phyloP scores from a whole-genome alignment of 2,113 vertebrate genomes.

The Centropus unirufus region DNA sequence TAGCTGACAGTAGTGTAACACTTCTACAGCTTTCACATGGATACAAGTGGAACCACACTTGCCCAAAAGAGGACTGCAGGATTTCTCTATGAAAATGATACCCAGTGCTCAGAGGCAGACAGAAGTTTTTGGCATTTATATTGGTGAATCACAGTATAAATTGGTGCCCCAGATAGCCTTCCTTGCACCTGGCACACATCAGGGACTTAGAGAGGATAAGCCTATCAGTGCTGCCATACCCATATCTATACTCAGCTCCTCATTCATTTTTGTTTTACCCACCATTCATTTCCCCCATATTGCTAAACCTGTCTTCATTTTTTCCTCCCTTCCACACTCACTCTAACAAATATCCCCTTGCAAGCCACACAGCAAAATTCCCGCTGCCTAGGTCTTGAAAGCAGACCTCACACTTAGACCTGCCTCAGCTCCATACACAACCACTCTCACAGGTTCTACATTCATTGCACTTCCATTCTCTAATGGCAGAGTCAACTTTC shows the following conservation, averaged over 20 bases:
- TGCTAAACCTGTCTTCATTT: not conserved
- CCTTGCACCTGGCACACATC: not conserved
- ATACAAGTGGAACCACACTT: not conserved
- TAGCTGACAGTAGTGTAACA: not conserved
- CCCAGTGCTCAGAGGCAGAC: not conserved
- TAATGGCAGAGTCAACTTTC: not conserved
- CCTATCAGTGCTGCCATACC: not conserved
- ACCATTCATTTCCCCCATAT: not conserved
- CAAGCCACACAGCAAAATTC: not conserved
- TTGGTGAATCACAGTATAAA: not conserved
- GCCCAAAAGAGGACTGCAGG: not conserved
- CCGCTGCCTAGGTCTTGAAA: not conserved
- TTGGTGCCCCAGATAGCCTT: not conserved
- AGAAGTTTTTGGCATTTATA: not conserved
- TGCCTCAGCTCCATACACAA: accelerated
- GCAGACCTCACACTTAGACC: not conserved
- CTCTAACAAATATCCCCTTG: not conserved
- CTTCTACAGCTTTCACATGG: not conserved
- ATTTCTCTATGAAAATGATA: not conserved
- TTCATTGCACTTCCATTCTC: not conserved
- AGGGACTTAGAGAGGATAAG: not conserved
- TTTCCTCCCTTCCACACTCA: not conserved
- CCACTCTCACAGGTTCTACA: accelerated
- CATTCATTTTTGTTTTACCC: not conserved
- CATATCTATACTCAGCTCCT: not conserved